phyloP scores from a whole-genome alignment of 2,797 vertebrate genomes.

The Sebastes vulpes region DNA sequence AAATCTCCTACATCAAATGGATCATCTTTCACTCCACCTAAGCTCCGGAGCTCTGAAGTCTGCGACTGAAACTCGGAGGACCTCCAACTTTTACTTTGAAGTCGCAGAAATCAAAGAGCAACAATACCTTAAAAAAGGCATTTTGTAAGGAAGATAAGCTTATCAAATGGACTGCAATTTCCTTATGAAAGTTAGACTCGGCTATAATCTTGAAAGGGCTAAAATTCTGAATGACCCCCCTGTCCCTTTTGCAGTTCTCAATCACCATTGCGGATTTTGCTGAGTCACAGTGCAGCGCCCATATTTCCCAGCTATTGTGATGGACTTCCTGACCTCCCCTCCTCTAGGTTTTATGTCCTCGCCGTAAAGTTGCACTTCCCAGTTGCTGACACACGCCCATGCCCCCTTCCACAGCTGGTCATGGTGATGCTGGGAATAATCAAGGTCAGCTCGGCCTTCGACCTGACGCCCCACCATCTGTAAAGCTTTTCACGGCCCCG shows the following conservation, averaged over 20 bases:
- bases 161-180: conserved; percentile 68
- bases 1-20: conserved; percentile 78
- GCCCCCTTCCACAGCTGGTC: conserved; percentile 22
- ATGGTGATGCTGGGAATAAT: conserved; percentile 53
- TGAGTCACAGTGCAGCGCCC: conserved; percentile 51
- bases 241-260: conserved; percentile 35
- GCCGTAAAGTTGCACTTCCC: conserved; percentile 58
- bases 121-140: conserved; percentile 52
- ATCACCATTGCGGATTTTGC: conserved; percentile 28
- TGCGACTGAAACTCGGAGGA: conserved; percentile 47
- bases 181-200: conserved; percentile 55
- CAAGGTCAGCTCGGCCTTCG: conserved; percentile 37
- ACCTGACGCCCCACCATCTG: conserved; percentile 44
- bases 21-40: conserved; percentile 76
- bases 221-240: conserved; percentile 34
- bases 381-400: conserved; percentile 36
- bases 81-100: conserved; percentile 73
- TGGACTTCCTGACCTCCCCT: conserved; percentile 55
- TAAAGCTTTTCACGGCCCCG: conserved; percentile 31
- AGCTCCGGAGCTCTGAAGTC: conserved; percentile 65
- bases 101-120: conserved; percentile 60
- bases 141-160: conserved; percentile 65
- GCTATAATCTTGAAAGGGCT: conserved; percentile 42
- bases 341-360: conserved; percentile 12
- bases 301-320: conserved; percentile 68